phyloP scores from a whole-genome alignment of 2,113 vertebrate genomes.

The Alectura lathami region DNA sequence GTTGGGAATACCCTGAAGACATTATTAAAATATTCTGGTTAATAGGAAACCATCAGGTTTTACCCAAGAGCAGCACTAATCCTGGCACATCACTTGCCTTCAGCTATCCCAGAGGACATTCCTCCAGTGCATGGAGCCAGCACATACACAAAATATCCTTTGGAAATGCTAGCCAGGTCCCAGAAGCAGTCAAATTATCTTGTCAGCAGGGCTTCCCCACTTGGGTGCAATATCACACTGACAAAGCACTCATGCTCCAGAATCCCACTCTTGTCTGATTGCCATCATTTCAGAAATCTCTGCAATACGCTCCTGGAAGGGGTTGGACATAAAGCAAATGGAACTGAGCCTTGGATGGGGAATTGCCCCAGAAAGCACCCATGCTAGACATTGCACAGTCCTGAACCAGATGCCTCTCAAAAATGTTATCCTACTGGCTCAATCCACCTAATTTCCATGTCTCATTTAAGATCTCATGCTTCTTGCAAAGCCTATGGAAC shows the following conservation, averaged over 20 bases:
- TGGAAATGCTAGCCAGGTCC: background rate
- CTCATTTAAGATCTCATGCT: background rate
- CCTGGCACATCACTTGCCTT: background rate
- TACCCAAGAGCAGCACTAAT: background rate
- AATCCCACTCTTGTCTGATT: background rate
- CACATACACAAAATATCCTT: background rate
- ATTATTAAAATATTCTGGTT: constrained; percentile 1
- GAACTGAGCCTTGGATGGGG: background rate
- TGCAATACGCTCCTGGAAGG: background rate
- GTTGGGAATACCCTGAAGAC: background rate
- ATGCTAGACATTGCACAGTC: background rate
- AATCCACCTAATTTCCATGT: background rate
- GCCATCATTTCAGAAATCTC: background rate
- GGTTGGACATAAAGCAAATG: background rate
- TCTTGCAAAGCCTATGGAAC: background rate
- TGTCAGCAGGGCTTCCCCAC: background rate
- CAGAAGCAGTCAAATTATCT: constrained; percentile 14
- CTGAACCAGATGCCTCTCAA: constrained; percentile 21
- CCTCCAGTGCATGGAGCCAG: background rate
- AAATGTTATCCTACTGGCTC: background rate
- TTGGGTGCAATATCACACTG: background rate
- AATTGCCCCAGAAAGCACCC: constrained; percentile 11
- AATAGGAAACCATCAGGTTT: background rate
- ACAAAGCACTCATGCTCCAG: background rate
- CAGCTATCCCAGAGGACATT: background rate